phyloP scores from a whole-genome alignment of 2,888 invertebrate genomes.

The Diarsia dahlii region DNA sequence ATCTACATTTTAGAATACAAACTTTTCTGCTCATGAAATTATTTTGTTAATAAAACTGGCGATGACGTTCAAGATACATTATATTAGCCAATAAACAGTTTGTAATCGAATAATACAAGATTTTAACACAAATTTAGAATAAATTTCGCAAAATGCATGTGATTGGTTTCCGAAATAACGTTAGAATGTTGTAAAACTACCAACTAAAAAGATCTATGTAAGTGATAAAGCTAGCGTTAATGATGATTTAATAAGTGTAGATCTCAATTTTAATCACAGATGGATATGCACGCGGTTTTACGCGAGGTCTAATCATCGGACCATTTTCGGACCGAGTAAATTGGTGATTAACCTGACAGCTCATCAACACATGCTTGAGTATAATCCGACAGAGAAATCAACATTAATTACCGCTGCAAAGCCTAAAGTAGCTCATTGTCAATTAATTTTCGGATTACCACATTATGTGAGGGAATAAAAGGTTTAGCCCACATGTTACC shows the following conservation, averaged over 20 bases:
- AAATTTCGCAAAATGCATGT: slow-evolving; percentile 13
- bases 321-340: slow-evolving; percentile 31
- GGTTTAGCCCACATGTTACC: slow-evolving; percentile 17
- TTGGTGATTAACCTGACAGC: slow-evolving; percentile 24
- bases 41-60: background rate
- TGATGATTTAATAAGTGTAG: background rate
- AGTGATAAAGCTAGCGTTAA: background rate
- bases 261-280: slow-evolving; percentile 27
- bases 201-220: background rate
- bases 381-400: slow-evolving; percentile 31
- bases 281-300: background rate
- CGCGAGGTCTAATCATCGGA: background rate
- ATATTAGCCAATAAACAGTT: slow-evolving; percentile 26
- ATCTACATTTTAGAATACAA: slow-evolving; percentile 20
- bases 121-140: background rate
- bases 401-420: slow-evolving; percentile 30
- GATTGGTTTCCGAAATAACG: slow-evolving; percentile 16
- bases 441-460: slow-evolving; percentile 30
- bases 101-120: background rate
- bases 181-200: slow-evolving; percentile 24
- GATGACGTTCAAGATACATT: background rate
- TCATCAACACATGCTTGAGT: slow-evolving; percentile 32
- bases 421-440: slow-evolving; percentile 15
- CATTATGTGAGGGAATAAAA: slow-evolving; percentile 20
- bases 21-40: slow-evolving; percentile 7